phyloP scores from a whole-genome alignment of 2,797 vertebrate genomes.

The Otolemur crassicaudatus region DNA sequence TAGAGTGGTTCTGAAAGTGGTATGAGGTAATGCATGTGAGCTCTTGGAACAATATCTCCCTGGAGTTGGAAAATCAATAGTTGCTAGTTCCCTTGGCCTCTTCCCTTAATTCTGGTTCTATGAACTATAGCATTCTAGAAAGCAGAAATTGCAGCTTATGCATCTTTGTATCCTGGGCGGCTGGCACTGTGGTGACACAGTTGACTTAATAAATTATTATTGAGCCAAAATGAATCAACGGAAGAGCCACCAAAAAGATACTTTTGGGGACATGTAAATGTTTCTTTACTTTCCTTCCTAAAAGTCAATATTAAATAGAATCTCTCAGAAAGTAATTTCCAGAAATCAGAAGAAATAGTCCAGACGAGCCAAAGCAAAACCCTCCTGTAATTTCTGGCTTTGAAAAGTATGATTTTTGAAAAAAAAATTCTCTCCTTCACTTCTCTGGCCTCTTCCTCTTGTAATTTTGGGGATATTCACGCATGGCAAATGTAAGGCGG shows the following conservation, averaged over 20 bases:
- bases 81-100: background rate
- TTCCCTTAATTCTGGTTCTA: background rate
- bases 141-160: background rate
- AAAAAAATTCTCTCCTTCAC: background rate
- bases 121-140: background rate
- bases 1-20: background rate
- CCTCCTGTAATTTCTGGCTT: background rate
- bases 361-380: constrained; percentile 34
- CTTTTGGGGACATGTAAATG: background rate
- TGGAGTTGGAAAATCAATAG: background rate
- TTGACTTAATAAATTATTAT: background rate
- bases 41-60: background rate
- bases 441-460: constrained; percentile 29
- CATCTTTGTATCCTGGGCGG: background rate
- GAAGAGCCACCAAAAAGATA: constrained; percentile 16
- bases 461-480: constrained; percentile 7
- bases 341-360: constrained; percentile 52
- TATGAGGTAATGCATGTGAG: background rate
- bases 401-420: background rate
- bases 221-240: constrained; percentile 23
- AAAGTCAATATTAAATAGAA: background rate
- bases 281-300: constrained; percentile 26
- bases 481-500: background rate
- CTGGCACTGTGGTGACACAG: background rate
- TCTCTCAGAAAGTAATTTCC: background rate